Base-by-base conservation (phyloP, 2,113 vertebrate species). In the Genyomyrus donnyi region DNA sequence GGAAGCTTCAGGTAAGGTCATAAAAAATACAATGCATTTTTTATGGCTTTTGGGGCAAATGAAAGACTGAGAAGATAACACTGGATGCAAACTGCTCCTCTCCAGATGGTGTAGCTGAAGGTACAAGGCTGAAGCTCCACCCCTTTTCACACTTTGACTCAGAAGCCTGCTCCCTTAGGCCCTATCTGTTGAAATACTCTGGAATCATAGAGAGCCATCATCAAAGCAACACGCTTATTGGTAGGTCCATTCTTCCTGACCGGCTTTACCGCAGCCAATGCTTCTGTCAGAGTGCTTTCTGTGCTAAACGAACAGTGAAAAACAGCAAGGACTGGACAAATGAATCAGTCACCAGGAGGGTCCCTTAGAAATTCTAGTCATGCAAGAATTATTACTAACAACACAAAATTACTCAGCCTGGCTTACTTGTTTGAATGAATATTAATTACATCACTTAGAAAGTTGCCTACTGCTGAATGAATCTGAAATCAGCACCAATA, bases 71-170 rank as follows among this genome's bases (percentile, higher is more conserved):
- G 35, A 10, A 89, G 58, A 35, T 80, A 89, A 50, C 31, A 48
- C 90, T 84, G 80, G 88, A 84, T 91, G 89, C 93, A 90, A 52
- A 48, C 27, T 49, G 83, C 62, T 88, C 39, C 89, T 92, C 90
- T 93, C 93, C 93, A 95, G 94, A 95, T 95, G 93, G 92, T 91
- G 92, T 91, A 93, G 91, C 93, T 93, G 91, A 90, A 92, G 91
- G 93, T 91, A 53, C 56, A 13, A 21, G 91, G 90, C 86, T 89
- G 86, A 87, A 85, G 89, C 92, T 92, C 92, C 93, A 86, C 92
- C 89, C 88, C 84, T 58, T 83, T 70, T 27, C n/a, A 48, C 87
- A 70, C 48, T 77, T 74, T 92, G 90, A 91, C 92, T 88, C 90
- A 88, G 85, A 92, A 89, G 89, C 90, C 52, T 35, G 24, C 49